These are phyloP conservation scores for Brachionus calyciflorus DNA, from an alignment of 1,140 invertebrate genomes.

Conservation along the genomic window DNA sequence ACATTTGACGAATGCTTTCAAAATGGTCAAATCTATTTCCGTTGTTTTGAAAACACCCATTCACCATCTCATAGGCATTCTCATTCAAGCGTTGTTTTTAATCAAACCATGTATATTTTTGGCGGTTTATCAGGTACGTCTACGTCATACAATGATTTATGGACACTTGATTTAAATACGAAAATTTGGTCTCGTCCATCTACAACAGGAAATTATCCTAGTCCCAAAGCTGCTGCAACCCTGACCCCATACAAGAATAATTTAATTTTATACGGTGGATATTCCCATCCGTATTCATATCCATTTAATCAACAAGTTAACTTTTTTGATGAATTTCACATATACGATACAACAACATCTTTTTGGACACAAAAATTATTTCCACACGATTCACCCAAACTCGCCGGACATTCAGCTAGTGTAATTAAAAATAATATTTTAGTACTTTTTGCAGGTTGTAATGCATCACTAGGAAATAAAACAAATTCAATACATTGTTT, in stretches of 20 bases:
- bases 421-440: constrained; percentile 76
- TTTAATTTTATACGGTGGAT: constrained; percentile 87
- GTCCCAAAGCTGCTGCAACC: constrained; percentile 88
- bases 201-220: constrained; percentile 71
- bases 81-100: constrained; percentile 11
- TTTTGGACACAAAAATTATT: constrained; percentile 75
- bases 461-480: constrained; percentile 53
- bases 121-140: constrained; percentile 88
- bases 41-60: background rate
- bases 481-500: constrained; percentile 47
- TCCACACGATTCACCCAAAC: constrained; percentile 67
- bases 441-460: constrained; percentile 76
- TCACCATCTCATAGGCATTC: constrained; percentile 31
- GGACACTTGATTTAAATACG: constrained; percentile 81
- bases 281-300: constrained; percentile 86
- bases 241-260: constrained; percentile 79
- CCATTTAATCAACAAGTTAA: constrained; percentile 73
- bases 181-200: constrained; percentile 70
- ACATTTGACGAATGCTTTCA: constrained; percentile 25
- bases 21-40: constrained; percentile 32
- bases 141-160: constrained; percentile 94
- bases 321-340: constrained; percentile 86
- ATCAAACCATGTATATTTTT: constrained; percentile 79
- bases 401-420: constrained; percentile 84
- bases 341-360: constrained; percentile 78